Evolutionary conservation across 2,888 invertebrate genomes (phyloP), one percentile per base, ranked within the genome.

Genomic region (Heliconius aoede): DNA sequence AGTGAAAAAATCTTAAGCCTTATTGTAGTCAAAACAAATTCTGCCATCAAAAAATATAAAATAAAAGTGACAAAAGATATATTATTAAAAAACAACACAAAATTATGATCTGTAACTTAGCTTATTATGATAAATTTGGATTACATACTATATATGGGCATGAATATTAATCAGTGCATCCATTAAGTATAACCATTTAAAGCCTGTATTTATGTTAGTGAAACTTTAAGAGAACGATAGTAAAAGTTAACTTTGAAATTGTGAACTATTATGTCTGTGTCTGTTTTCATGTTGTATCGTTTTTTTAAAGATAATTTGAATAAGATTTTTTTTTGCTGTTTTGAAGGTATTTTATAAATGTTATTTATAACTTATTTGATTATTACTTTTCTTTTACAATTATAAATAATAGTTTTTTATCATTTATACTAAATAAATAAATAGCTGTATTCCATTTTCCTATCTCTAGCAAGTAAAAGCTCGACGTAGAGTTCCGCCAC

Each of bases 81-180:
- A 46, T 36, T n/a, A n/a, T 24, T n/a, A n/a, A 65, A n/a, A 65
- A 15, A 7, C 67, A 24, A 40, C 5, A 40, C 67, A 40, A 24
- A 40, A 40, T n/a, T n/a, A 55, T 55, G n/a, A 55, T n/a, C 26
- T 67, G 40, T 67, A 67, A 40, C 40, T 67, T 40, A 28, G 46
- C 46, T 68, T 51, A 68, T 51, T 68, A 51, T 68, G 46, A 68
- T 68, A 68, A 28, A 46, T 68, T 68, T 46, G 46, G 40, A 68
- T 68, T 46, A 51, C 68, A 51, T 28, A 18, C 28, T 46, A 28
- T 68, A 68, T 68, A 68, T 68, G 68, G 68, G 46, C 46, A 51
- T 51, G 68, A 68, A 68, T 68, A 68, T 68, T 51, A 68, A 68
- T 68, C 68, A 68, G 28, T 68, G 68, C 28, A 46, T 51, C 68